Percentiles rank a stretch among this genome's conserved stretches.
These are phyloP conservation scores for Phalacrocorax aristotelis DNA, from an alignment of 2,113 vertebrate species.

Conservation along the genomic window DNA sequence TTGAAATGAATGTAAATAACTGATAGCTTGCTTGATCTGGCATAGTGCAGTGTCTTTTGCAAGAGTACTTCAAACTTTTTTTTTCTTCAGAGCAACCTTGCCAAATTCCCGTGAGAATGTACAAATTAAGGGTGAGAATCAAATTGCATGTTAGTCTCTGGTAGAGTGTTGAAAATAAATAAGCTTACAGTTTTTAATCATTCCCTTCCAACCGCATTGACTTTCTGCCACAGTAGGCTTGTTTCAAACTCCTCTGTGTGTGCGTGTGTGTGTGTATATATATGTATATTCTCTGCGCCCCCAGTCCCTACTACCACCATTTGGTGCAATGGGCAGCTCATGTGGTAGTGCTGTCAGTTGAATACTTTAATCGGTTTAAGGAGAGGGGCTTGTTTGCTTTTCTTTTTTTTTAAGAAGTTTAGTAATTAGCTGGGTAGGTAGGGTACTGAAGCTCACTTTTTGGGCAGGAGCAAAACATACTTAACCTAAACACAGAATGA, in stretches of 20 bases:
- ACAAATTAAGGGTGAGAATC: slow-evolving; percentile 33
- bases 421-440: background rate
- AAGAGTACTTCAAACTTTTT: slow-evolving; percentile 36
- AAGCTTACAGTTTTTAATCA: background rate
- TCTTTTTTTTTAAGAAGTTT: background rate
- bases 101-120: slow-evolving; percentile 60
- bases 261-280: no score
- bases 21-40: slow-evolving; percentile 58
- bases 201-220: background rate
- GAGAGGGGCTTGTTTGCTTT: background rate
- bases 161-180: background rate
- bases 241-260: background rate
- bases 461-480: background rate
- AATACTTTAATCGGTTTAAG: background rate
- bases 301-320: background rate
- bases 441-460: background rate
- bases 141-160: background rate
- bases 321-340: accelerated
- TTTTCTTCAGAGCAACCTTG: slow-evolving; percentile 25
- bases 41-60: background rate
- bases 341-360: background rate
- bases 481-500: background rate
- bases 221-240: background rate
- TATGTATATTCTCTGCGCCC: no score
- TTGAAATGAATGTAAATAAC: slow-evolving; percentile 63